Evolutionary conservation across 2,113 vertebrate genomes (phyloP), one percentile per base, ranked within the genome.

Genomic region (Colinus virginianus): DNA sequence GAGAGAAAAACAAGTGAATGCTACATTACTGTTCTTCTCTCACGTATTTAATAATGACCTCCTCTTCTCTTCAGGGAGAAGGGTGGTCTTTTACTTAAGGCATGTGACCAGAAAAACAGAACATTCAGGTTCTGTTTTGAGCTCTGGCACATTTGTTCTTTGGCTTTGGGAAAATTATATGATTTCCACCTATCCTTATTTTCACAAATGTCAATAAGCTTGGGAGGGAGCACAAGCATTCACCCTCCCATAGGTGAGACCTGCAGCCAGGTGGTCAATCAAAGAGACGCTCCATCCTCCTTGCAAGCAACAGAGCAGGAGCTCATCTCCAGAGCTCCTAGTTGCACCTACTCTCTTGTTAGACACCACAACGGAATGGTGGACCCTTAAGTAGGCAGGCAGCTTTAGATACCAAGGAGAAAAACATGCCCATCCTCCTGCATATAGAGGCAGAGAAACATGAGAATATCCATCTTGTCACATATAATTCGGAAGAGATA

Each of bases 391-490:
- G 9, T 0, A 38, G 30, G 58, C 22, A 87, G 32, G 4, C 48
- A 30, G 12, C 42, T 79, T 77, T 46, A 56, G 48, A 66, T 36
- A 17, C 42, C 49, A 83, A 30, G 46, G 14, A 83, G 25, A 26
- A 90, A n/a, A 80, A 18, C 1, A 0, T 66, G 40, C 3, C 30
- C 30, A 36, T 46, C n/a, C 25, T 77, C 40, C 53, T 5, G 4
- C 6, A 21, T 40, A 56, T 72, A 25, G 0, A 0, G 53, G 30
- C n/a, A 69, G 40, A 87, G 36, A 11, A 58, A 48, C 3, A 7
- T 20, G 12, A 18, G 46, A 26, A 18, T 49, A 46, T 36, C 23
- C 45, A 69, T 11, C 9, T 53, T 90, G 72, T 63, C 45, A 22
- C 21, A 28, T 20, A 23, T 10, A 67, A 70, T 0, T 78, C 12